phyloP scores from a whole-genome alignment of 2,113 vertebrate species.

The Protobothrops mucrosquamatus region DNA sequence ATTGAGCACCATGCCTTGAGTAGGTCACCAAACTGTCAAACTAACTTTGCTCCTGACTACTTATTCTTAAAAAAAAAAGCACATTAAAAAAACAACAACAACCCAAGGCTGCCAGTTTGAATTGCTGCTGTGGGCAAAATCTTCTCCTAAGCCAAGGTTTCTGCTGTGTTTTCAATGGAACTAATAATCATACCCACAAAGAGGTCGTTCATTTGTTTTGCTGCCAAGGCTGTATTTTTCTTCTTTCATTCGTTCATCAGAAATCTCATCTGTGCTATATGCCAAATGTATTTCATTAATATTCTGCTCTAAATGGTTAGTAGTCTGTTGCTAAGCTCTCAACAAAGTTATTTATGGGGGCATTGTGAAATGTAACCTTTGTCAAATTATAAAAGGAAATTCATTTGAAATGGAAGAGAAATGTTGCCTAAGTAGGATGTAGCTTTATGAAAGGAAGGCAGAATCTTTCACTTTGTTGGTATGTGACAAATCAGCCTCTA shows the following conservation, averaged over 20 bases:
- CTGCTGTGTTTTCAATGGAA: background rate
- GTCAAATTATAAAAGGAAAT: conserved; percentile 5
- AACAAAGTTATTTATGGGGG: conserved; percentile 37
- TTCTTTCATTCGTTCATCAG: background rate
- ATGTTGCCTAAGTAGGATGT: conserved; percentile 20
- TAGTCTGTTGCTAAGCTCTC: conserved; percentile 20
- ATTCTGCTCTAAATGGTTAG: conserved; percentile 21
- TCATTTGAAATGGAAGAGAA: conserved; percentile 24
- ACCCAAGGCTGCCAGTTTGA: conserved; percentile 9
- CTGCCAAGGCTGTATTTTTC: background rate
- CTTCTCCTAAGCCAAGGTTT: background rate
- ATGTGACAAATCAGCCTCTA: conserved; percentile 33
- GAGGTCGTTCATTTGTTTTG: conserved; percentile 10
- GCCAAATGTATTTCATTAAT: conserved; percentile 39
- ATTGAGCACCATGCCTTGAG: background rate
- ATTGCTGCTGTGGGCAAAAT: background rate
- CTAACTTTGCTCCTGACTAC: background rate
- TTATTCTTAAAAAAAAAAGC: fast-evolving
- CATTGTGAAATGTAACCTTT: conserved; percentile 16
- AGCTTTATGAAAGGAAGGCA: conserved; percentile 20
- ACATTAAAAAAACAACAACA: background rate
- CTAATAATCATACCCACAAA: conserved; percentile 13
- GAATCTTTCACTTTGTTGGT: conserved; percentile 44
- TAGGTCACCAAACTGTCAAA: background rate
- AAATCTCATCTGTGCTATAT: conserved; percentile 27